A percentile compares a stretch with the other conserved stretches of the same genome.
Conservation (phyloP, 2,888 invertebrate species). For the Syritta pipiens region DNA sequence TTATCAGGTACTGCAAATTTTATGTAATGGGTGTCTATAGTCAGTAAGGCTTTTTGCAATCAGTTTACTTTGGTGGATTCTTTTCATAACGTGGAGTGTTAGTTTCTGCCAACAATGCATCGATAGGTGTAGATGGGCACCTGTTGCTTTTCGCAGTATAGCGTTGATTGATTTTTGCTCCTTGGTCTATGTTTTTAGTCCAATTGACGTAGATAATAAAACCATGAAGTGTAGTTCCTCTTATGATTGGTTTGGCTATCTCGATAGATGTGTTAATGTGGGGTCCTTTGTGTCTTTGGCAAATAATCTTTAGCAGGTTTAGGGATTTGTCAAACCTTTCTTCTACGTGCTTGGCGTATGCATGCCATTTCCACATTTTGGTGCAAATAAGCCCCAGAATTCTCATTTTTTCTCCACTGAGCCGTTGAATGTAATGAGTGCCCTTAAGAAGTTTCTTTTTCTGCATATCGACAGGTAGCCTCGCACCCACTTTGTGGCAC, state of each 20-base stretch:
- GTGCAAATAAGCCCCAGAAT: conserved; percentile 5
- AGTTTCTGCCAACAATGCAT: no score
- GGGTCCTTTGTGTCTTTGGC: conserved; percentile 1
- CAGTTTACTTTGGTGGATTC: no score
- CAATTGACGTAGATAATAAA: no score
- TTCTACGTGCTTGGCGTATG: background rate
- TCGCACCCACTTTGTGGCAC: background rate
- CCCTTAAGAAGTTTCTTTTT: background rate
- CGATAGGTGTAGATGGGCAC: no score
- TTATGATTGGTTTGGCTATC: background rate
- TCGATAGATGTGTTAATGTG: background rate
- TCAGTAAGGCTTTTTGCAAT: no score
- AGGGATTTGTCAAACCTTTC: background rate
- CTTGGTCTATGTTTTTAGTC: no score
- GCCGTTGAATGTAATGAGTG: no score
- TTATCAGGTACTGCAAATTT: no score
- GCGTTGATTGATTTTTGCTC: no score
- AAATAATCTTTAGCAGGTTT: background rate
- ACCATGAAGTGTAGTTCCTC: background rate
- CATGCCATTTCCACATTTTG: conserved; percentile 7
- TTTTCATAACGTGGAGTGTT: no score
- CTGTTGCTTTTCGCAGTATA: no score
- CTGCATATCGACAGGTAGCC: background rate
- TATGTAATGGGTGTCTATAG: no score
- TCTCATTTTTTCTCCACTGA: background rate